Conservation (phyloP, 2,113 vertebrate species). For the Marmota flaviventris region DNA sequence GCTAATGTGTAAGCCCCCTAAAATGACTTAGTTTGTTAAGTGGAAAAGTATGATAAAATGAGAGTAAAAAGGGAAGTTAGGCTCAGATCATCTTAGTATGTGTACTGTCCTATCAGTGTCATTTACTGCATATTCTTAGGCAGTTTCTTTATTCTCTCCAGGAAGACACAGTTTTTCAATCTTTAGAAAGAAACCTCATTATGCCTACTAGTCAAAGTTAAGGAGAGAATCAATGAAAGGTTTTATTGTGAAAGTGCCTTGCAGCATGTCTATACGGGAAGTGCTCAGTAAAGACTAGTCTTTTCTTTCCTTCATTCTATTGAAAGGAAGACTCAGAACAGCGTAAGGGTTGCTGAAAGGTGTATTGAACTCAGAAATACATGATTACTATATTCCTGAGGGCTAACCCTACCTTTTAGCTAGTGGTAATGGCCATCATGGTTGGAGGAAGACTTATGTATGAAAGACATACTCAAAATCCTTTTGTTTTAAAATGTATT, state of each 20-base stretch:
- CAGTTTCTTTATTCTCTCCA: neutral
- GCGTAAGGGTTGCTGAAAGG: neutral
- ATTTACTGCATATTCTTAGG: neutral
- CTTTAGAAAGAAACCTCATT: constrained; percentile 16
- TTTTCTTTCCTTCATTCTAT: constrained; percentile 34
- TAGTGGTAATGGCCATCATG: neutral
- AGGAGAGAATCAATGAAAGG: constrained; percentile 8
- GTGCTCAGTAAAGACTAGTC: neutral
- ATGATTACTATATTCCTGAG: neutral
- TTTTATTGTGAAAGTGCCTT: neutral
- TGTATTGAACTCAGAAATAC: neutral
- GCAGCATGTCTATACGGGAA: neutral
- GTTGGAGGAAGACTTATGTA: neutral
- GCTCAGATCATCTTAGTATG: neutral
- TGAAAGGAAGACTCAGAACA: constrained; percentile 6
- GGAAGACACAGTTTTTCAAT: neutral
- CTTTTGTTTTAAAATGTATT: neutral
- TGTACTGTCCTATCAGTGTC: neutral
- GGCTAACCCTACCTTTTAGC: neutral
- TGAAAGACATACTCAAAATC: neutral
- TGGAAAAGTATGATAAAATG: neutral
- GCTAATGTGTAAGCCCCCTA: neutral
- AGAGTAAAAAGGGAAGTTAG: neutral
- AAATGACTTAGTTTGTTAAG: neutral
- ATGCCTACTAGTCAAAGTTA: neutral